These are phyloP conservation scores for Drosophila pandora DNA, from an alignment of 1,140 invertebrate species.

Conservation along the genomic window DNA sequence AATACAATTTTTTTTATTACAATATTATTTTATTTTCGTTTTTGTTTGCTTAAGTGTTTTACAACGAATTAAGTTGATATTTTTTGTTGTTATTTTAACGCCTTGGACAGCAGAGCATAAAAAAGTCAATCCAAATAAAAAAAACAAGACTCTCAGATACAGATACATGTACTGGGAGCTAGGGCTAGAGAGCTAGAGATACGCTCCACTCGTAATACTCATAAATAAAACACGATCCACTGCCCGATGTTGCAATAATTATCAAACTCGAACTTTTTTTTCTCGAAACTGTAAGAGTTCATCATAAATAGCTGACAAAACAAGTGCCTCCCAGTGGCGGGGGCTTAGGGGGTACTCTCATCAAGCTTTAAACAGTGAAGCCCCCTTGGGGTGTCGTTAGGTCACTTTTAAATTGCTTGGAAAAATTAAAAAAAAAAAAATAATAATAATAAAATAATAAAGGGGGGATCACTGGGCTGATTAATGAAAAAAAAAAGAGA, in stretches of 20 bases:
- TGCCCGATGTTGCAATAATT: slow-evolving; percentile 63
- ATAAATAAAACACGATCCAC: slow-evolving; percentile 35
- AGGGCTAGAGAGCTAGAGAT: slow-evolving; percentile 10
- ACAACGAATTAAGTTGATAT: slow-evolving; percentile 44
- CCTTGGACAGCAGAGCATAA: slow-evolving; percentile 54
- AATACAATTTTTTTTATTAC: slow-evolving; percentile 50
- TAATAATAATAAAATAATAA: no score
- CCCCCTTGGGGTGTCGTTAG: slow-evolving; percentile 42
- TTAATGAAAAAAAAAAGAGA: no score
- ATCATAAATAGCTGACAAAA: slow-evolving; percentile 14
- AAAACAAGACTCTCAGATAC: slow-evolving; percentile 11
- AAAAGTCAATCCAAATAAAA: slow-evolving; percentile 56
- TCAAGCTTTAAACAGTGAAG: no score
- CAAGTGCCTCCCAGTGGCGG: no score
- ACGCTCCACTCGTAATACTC: slow-evolving; percentile 15
- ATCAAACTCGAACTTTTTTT: slow-evolving; percentile 30
- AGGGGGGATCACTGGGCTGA: no score
- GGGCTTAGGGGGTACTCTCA: no score
- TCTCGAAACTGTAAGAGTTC: slow-evolving; percentile 38
- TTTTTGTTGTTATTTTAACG: slow-evolving; percentile 62
- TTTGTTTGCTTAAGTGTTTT: slow-evolving; percentile 30
- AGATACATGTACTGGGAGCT: not conserved
- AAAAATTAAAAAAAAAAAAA: no score
- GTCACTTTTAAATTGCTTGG: not conserved
- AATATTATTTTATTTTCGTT: slow-evolving; percentile 32